Base-by-base conservation (phyloP, 2,113 vertebrate genomes). In the Mus musculus region DNA sequence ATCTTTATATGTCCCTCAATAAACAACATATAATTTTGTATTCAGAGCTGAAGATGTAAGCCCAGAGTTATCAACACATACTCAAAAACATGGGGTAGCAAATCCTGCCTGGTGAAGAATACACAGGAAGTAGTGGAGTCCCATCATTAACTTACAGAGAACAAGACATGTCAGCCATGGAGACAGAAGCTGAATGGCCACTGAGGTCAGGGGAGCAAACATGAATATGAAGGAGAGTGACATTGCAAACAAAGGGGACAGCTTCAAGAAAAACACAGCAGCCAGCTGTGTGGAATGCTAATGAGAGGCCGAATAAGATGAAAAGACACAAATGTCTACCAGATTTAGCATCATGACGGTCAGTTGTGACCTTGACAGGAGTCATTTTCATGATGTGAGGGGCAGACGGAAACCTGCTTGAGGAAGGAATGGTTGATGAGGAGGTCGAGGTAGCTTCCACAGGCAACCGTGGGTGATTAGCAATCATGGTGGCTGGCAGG, bases 281-380 rank as follows among this genome's bases (percentile, higher is more conserved):
- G 61, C 73, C 24, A 52, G 22, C 86, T 90, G 89, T 82, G 56
- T 71, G 69, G 86, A 84, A 94, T 96, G 63, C 54, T 96, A 95
- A 91, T 61, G 26, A 97, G 77, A 85, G 82, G 28, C 13, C 75
- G 75, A 90, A 91, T 67, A 67, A 93, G n/a, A 93, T 92, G 13
- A 93, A 96, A 96, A 93, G 76, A 91, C 54, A 87, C 59, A 94
- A 94, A 26, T 76, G 87, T 80, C 56, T 81, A 89, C 33, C 67
- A 24, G 56, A 85, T 80, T 95, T 95, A 95, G 71, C 84, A 94
- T 90, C 84, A 65, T 24, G 54, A 52, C 89, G 81, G 93, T 96
- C 89, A 96, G 26, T 26, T 2, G 6, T 91, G 75, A 94, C 84
- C 91, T 94, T 91, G 78, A 92, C 30, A 61, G 46, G 56, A 85